Evolutionary conservation across 1,140 invertebrate species (phyloP), one percentile per base, ranked within the genome.

Genomic region (Scaptomyza pallida): DNA sequence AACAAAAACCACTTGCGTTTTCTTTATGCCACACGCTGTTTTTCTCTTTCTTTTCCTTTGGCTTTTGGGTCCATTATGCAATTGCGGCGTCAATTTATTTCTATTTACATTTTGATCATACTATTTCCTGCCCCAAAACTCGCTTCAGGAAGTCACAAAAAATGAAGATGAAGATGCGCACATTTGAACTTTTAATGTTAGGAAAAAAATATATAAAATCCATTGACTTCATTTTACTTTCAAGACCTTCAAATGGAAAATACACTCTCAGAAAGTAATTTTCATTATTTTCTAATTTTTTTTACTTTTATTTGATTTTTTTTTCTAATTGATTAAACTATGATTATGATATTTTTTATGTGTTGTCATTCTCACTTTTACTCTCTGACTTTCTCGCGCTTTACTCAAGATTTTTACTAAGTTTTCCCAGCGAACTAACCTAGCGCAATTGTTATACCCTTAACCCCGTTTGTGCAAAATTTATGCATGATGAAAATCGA

Each of bases 81-180:
- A 86, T 78, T 88, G 71, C 54, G 63, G 71, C 65, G 55, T 60
- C 71, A 81, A 79, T 80, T 52, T 60, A 73, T 51, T 78, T 79
- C 26, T 56, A 80, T 80, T 86, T 80, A 63, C 76, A 78, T 81
- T 88, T 86, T 81, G 65, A 75, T 81, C 26, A 17, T 48, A 55
- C 63, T 52, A 81, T 78, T 86, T 86, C 81, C 82, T 86, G 77
- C 47, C 52, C 61, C n/a, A n/a, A 35, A 63, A 73, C 61, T 50
- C 12, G 37, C 21, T 68, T 48, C 55, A 56, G 77, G 77, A 75
- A 75, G 67, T 60, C 15, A 15, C 64, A 59, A n/a, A n/a, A n/a
- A n/a, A n/a, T 9, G 6, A 8, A 30, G 26, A 30, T 8, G 26
- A 30, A 26, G 23, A 26, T 5, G 5, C 2, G 26, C 26, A 30